phyloP scores from a whole-genome alignment of 2,888 invertebrate species.

The Protonemura montana region DNA sequence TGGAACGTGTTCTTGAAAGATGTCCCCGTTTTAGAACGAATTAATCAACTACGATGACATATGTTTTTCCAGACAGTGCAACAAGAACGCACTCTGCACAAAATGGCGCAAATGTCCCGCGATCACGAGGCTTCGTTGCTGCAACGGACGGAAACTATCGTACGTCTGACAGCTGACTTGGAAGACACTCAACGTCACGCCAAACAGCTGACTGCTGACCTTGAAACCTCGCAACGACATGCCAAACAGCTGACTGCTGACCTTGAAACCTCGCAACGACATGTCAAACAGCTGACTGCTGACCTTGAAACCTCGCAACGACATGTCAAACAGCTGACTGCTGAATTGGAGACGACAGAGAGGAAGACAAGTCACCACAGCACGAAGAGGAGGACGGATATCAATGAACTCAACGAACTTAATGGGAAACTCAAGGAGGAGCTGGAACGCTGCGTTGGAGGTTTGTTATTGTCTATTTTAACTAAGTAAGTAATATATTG shows the following conservation, averaged over 20 bases:
- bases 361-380: not conserved
- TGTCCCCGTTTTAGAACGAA: no score
- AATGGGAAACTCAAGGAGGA: slow-evolving; percentile 22
- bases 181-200: slow-evolving; percentile 46
- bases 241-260: no score
- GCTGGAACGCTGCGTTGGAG: slow-evolving; percentile 20
- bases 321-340: no score
- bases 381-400: not conserved
- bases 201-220: not conserved
- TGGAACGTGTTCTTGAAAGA: no score
- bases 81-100: not conserved
- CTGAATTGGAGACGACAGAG: not conserved
- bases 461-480: not conserved
- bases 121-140: slow-evolving; percentile 68
- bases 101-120: slow-evolving; percentile 50
- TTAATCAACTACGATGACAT: not conserved
- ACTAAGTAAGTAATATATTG: no score
- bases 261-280: not conserved
- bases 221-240: no score
- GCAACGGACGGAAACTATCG: slow-evolving; percentile 69
- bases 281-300: not conserved
- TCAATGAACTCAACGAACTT: slow-evolving; percentile 8
- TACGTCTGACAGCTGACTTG: slow-evolving; percentile 54
- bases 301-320: no score
- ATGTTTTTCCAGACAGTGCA: slow-evolving; percentile 8